Conservation (phyloP, 2,113 vertebrate species). For the Tragelaphus scriptus region DNA sequence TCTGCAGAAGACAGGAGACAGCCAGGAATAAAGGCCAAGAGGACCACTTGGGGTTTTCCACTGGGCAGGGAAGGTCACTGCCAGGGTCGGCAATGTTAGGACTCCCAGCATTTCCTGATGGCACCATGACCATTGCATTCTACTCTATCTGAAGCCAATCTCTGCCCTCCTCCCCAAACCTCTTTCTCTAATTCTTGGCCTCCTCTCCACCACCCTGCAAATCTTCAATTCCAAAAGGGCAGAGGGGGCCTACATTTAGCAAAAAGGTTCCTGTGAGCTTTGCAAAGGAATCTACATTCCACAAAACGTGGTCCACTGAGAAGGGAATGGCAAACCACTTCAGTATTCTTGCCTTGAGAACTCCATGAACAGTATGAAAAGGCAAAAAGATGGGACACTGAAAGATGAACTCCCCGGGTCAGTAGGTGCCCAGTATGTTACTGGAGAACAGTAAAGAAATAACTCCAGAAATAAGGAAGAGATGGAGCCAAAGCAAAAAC, state of each 20-base stretch:
- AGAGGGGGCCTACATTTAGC: background rate
- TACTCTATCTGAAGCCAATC: background rate
- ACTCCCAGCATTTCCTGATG: no score
- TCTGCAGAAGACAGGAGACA: background rate
- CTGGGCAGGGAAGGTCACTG: background rate
- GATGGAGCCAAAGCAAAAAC: background rate
- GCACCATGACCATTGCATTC: rapidly evolving
- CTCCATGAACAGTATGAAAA: background rate
- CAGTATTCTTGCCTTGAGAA: background rate
- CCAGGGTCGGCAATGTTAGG: background rate
- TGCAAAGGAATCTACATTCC: background rate
- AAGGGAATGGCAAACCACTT: background rate
- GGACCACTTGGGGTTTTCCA: background rate
- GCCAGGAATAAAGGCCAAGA: background rate
- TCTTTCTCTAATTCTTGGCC: rapidly evolving
- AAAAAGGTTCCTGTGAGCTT: background rate
- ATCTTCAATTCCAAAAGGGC: background rate
- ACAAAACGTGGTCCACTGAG: background rate
- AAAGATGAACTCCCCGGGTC: background rate
- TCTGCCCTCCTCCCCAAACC: background rate
- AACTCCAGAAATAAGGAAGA: background rate
- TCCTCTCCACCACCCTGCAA: background rate
- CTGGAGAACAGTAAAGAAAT: background rate
- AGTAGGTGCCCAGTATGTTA: background rate
- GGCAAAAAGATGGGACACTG: background rate